These are phyloP conservation scores for Rhineura floridana DNA, from an alignment of 2,113 vertebrate species.

Conservation along the genomic window DNA sequence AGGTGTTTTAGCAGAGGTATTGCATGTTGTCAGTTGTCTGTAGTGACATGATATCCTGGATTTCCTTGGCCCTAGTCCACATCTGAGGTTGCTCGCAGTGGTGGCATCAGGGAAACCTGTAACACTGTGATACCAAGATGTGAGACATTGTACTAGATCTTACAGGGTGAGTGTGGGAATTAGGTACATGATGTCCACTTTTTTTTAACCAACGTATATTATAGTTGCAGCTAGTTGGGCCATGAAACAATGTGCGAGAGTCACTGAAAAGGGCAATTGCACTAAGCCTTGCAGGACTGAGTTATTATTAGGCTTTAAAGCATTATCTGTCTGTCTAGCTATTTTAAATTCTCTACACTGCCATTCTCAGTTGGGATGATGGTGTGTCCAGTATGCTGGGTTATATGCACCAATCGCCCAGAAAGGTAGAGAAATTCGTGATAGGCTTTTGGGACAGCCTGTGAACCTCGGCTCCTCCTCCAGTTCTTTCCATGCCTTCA, in stretches of 20 bases:
- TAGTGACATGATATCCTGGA: no score
- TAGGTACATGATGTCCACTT: neutral
- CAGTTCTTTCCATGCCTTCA: no score
- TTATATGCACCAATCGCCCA: no score
- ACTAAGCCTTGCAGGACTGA: neutral
- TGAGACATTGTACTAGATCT: neutral
- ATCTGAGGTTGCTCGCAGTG: neutral
- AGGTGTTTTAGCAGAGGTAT: no score
- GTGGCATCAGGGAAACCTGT: neutral
- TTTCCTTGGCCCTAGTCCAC: neutral
- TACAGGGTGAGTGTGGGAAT: neutral
- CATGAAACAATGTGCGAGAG: neutral
- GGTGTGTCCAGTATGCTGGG: no score
- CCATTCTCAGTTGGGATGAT: neutral
- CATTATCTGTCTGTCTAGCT: neutral
- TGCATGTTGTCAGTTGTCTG: no score
- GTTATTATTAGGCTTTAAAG: neutral
- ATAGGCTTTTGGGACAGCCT: no score
- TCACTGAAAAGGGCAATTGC: neutral
- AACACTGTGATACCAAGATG: neutral
- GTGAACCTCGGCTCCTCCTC: no score
- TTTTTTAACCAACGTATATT: no score
- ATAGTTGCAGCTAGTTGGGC: no score
- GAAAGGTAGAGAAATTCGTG: no score
- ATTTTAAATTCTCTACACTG: neutral